Evolutionary conservation across 2,888 invertebrate genomes (phyloP).

Genomic region (Automeris io): DNA sequence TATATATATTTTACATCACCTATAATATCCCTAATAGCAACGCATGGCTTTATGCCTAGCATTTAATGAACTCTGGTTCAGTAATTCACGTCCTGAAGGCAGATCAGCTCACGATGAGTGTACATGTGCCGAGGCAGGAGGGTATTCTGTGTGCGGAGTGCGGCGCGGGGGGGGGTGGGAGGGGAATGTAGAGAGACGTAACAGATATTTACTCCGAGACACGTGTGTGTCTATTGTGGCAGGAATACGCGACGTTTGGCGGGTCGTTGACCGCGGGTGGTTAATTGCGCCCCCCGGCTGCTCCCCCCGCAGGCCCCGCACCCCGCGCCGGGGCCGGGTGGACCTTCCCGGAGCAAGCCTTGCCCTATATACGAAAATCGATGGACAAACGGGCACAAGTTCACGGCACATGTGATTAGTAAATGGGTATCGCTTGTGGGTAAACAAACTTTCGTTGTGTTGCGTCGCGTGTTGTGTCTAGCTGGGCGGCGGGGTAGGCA

Average conservation of each 20-base stretch:
- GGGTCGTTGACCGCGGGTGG: slow-evolving; percentile 61
- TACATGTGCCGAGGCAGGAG: too few relatives aligned
- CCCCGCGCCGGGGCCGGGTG: slow-evolving; percentile 37
- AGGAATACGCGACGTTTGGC: slow-evolving; percentile 26
- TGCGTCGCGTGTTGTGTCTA: not conserved
- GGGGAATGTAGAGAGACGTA: not conserved
- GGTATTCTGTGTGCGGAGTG: too few relatives aligned
- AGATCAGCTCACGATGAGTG: too few relatives aligned
- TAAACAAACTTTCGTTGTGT: not conserved
- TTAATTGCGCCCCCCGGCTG: slow-evolving; percentile 52
- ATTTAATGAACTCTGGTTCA: too few relatives aligned
- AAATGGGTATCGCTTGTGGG: slow-evolving; percentile 1
- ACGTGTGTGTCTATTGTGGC: slow-evolving; percentile 19
- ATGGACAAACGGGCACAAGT: slow-evolving; percentile 58
- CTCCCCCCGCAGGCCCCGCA: slow-evolving; percentile 12
- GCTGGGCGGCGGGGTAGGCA: too few relatives aligned
- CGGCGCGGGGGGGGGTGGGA: not conserved
- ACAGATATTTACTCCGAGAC: slow-evolving; percentile 3
- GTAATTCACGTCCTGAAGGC: too few relatives aligned
- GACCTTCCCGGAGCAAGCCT: slow-evolving; percentile 55
- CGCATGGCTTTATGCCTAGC: too few relatives aligned
- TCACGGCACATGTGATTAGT: slow-evolving; percentile 22
- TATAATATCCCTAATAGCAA: too few relatives aligned
- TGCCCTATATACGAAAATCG: slow-evolving; percentile 66
- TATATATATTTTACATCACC: too few relatives aligned